Conservation (phyloP, 1,140 invertebrate species). For the Dinothrombium tinctorium region DNA sequence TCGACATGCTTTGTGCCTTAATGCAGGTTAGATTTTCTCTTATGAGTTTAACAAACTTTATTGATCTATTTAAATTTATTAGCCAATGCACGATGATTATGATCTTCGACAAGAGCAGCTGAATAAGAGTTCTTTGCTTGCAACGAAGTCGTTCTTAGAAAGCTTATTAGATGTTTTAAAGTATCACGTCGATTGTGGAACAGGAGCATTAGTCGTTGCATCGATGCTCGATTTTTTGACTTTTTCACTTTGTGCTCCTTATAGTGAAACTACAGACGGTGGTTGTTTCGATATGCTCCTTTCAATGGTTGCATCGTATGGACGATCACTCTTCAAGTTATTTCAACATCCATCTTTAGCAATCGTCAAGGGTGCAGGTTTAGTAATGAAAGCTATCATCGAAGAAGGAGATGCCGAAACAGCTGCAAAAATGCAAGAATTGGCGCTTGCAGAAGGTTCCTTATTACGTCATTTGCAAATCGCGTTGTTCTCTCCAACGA, state of each 20-base stretch:
- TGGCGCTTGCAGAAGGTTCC: conserved; percentile 90
- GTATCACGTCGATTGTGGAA: conserved; percentile 54
- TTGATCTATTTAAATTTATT: conserved; percentile 12
- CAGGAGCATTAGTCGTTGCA: conserved; percentile 36
- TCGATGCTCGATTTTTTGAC: conserved; percentile 96
- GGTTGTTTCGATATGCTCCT: conserved; percentile 85
- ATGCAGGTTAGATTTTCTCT: conserved; percentile 41
- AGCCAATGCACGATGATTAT: conserved; percentile 90
- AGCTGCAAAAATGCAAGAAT: conserved; percentile 76
- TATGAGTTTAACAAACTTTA: conserved; percentile 1
- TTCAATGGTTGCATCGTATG: conserved; percentile 73
- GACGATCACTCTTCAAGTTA: conserved; percentile 67
- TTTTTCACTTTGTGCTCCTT: conserved; percentile 93
- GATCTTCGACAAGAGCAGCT: conserved; percentile 81
- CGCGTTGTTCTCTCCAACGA: conserved; percentile 63
- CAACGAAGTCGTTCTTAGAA: conserved; percentile 74
- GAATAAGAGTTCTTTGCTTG: conserved; percentile 85
- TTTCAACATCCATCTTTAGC: conserved; percentile 95
- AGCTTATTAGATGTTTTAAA: conserved; percentile 82
- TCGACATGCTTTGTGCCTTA: conserved; percentile 88
- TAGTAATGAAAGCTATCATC: conserved; percentile 89
- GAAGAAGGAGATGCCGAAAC: conserved; percentile 81
- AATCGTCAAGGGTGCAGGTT: conserved; percentile 88
- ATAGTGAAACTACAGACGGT: conserved; percentile 94
- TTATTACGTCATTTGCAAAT: conserved; percentile 73